Percentiles rank a stretch among this genome's conserved stretches.
These are phyloP conservation scores for Streptopelia turtur DNA, from an alignment of 2,797 vertebrate species.

Conservation along the genomic window DNA sequence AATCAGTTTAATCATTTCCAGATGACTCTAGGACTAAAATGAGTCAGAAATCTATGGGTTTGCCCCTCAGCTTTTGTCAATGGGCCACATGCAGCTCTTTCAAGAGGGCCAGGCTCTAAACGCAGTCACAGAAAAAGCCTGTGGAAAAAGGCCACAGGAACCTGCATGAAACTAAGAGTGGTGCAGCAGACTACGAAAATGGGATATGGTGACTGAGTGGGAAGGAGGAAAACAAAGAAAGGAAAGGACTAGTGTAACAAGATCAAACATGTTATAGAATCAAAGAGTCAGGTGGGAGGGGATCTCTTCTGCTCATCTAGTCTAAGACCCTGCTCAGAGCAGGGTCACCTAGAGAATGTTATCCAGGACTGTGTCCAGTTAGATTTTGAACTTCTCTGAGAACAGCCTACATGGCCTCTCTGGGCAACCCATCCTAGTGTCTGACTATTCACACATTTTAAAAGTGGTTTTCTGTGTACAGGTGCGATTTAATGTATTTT, in stretches of 20 bases:
- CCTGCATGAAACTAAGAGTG: neutral
- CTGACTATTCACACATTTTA: neutral
- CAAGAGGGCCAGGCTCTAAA: neutral
- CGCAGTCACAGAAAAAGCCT: neutral
- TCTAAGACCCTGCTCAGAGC: neutral
- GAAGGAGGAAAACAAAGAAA: neutral
- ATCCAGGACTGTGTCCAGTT: neutral
- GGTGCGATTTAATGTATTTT: neutral
- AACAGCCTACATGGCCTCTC: neutral
- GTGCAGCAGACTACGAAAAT: neutral
- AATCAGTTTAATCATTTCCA: neutral
- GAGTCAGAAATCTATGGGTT: neutral
- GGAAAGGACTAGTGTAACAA: neutral
- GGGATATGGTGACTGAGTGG: neutral
- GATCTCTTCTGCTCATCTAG: neutral
- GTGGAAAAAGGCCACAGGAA: neutral
- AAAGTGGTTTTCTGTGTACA: neutral
- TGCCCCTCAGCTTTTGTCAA: neutral
- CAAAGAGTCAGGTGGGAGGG: neutral
- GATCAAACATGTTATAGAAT: neutral
- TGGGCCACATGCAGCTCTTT: accelerated
- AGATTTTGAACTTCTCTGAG: neutral
- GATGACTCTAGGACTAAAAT: neutral
- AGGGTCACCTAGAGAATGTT: neutral
- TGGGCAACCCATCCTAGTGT: neutral